These are phyloP conservation scores for Conops quadrifasciatus DNA, from an alignment of 2,888 invertebrate genomes.

Conservation along the genomic window DNA sequence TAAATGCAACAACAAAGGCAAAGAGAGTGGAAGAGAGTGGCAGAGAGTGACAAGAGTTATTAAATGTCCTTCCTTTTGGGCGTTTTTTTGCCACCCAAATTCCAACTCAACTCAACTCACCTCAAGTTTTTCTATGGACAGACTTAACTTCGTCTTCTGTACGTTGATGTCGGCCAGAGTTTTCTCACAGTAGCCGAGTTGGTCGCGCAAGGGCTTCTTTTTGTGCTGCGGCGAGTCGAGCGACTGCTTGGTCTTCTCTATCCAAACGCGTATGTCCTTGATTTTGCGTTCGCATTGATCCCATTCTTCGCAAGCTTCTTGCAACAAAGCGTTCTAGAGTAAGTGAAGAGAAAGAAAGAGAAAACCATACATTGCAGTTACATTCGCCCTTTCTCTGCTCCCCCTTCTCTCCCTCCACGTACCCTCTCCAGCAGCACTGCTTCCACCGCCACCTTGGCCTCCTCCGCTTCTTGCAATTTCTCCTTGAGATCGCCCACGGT, in stretches of 20 bases:
- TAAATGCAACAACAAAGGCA: slow-evolving; percentile 9
- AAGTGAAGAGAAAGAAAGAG: slow-evolving; percentile 1
- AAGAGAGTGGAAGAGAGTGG: slow-evolving; percentile 28
- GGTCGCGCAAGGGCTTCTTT: slow-evolving; percentile 87
- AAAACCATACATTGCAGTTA: not conserved
- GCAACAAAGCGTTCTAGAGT: slow-evolving; percentile 80
- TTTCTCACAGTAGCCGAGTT: slow-evolving; percentile 85
- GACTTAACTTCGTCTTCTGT: slow-evolving; percentile 87
- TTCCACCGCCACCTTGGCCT: slow-evolving; percentile 85
- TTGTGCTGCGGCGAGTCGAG: slow-evolving; percentile 83
- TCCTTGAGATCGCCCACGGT: slow-evolving; percentile 86
- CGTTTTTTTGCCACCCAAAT: not conserved
- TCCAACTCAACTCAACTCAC: slow-evolving; percentile 69
- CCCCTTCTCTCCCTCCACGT: slow-evolving; percentile 52
- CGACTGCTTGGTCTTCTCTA: slow-evolving; percentile 82
- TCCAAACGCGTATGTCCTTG: slow-evolving; percentile 88
- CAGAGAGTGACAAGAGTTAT: slow-evolving; percentile 17
- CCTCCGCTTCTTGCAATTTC: slow-evolving; percentile 86
- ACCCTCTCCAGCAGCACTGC: slow-evolving; percentile 86
- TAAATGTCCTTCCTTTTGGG: not conserved
- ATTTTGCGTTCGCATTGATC: slow-evolving; percentile 94
- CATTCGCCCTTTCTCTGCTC: not conserved
- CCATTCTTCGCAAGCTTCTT: slow-evolving; percentile 95
- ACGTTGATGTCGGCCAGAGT: slow-evolving; percentile 86
- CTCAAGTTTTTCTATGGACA: slow-evolving; percentile 90